These are phyloP conservation scores for Mimachlamys varia DNA, from an alignment of 2,888 invertebrate species.

Conservation along the genomic window DNA sequence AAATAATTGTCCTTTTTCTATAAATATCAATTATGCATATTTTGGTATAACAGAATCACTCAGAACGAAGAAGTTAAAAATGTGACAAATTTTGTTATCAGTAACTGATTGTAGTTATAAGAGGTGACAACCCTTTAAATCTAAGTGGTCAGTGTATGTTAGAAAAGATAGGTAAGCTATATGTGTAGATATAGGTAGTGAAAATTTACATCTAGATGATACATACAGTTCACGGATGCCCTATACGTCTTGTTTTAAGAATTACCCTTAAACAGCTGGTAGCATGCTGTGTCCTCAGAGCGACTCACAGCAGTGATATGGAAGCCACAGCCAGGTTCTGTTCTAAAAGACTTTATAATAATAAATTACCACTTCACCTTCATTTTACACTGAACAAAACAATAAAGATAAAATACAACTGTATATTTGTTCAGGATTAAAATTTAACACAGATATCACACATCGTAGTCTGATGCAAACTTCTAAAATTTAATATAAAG, in stretches of 20 bases:
- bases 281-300: background rate
- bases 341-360: background rate
- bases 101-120: no score
- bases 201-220: background rate
- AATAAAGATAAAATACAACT: constrained; percentile 20
- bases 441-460: background rate
- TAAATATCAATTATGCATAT: constrained; percentile 16
- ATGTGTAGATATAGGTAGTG: background rate
- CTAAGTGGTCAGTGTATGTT: no score
- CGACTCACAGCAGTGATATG: background rate
- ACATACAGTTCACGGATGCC: background rate
- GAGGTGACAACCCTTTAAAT: no score
- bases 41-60: background rate
- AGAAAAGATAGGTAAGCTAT: no score
- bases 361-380: background rate
- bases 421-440: background rate
- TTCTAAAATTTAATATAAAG: constrained; percentile 3
- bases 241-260: background rate
- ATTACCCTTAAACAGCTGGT: no score
- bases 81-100: no score
- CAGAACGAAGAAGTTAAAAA: background rate
- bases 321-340: background rate
- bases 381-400: background rate
- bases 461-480: background rate
- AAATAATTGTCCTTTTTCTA: background rate